Evolutionary conservation across 2,113 vertebrate genomes (phyloP), one percentile per base, ranked within the genome.

Genomic region (Toxotes chatareus): DNA sequence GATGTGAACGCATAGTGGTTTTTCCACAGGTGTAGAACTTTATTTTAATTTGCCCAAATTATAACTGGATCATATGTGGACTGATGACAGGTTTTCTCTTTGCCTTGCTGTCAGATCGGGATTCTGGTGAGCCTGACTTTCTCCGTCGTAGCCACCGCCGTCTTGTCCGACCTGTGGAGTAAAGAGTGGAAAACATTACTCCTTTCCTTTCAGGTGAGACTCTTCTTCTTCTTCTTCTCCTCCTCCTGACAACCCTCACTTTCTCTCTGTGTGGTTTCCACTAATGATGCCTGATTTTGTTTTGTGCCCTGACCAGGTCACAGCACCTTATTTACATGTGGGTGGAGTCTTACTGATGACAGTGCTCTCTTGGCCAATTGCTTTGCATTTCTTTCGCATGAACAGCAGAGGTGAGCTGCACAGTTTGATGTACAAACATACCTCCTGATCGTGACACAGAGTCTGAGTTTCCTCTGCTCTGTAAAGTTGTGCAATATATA

Each of bases 251-350:
- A 7, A 12, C 10, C 4, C 27, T 0, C n/a, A 4, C 36, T 0
- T 19, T 5, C 14, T n/a, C 55, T 5, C 11, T 17, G 32, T 46
- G 46, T 16, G 40, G 21, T 56, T 69, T 55, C 51, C 8, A 1
- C 47, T 4, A 14, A 62, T 79, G 11, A 13, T 10, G 0, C 10
- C 44, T n/a, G 36, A 42, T 47, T 57, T 7, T 55, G 4, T 61
- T 49, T 23, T 27, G 11, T 13, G 10, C 11, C 23, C 32, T 55
- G 31, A 40, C 8, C 73, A 93, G 97, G 88, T 97, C 27, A 97
- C 96, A 0, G 97, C 96, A 4, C 96, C 96, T 6, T 97, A 95
- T 65, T 89, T 98, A 16, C 97, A 98, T 0, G 34, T 97, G 74
- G 95, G 95, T 0, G 95, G 95, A 80, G 95, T 97, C 79, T 53